phyloP scores from a whole-genome alignment of 2,797 vertebrate species.

The Esox lucius region DNA sequence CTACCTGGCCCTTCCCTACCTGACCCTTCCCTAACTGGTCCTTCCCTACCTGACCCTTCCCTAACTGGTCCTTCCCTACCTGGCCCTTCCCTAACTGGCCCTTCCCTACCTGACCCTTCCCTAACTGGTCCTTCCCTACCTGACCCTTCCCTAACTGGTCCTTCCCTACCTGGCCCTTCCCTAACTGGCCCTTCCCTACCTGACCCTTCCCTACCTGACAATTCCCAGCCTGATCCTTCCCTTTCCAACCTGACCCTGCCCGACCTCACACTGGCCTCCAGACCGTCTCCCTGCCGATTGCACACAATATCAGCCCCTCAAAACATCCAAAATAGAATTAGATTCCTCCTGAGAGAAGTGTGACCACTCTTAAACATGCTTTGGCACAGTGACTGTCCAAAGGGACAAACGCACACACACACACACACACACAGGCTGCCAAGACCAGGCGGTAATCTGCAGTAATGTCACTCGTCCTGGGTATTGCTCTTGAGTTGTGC shows the following conservation, averaged over 20 bases:
- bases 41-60: no score
- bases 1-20: no score
- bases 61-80: no score
- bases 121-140: no score
- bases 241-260: neutral
- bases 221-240: no score
- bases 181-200: no score
- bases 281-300: neutral
- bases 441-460: constrained; percentile 16
- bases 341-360: neutral
- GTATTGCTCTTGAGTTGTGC: neutral
- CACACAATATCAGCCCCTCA: neutral
- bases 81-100: no score
- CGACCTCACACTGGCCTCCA: neutral
- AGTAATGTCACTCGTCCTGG: constrained; percentile 33
- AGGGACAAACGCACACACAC: neutral
- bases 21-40: no score
- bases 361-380: constrained; percentile 1
- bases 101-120: no score
- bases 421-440: constrained; percentile 29
- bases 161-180: no score
- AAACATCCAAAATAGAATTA: neutral
- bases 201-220: no score
- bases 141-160: no score
- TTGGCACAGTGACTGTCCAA: constrained; percentile 1